Evolutionary conservation across 2,113 vertebrate species (phyloP), one percentile per base, ranked within the genome.

Genomic region (Tychaedon coryphoeus): DNA sequence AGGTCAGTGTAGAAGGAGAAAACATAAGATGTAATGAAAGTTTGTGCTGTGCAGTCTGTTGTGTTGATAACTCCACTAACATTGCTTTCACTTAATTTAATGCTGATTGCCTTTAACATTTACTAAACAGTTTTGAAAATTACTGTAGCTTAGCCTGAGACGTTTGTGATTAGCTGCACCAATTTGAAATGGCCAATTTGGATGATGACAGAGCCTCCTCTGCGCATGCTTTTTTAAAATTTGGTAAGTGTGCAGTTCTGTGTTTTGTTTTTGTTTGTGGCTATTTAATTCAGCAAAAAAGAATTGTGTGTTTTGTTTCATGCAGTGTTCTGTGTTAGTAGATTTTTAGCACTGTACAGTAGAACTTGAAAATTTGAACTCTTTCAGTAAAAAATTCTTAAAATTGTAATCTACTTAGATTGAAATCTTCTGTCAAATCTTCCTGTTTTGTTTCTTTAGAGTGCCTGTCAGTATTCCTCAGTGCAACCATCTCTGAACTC

Each of bases 131-230:
- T 97, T 98, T 97, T 98, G 97, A 98, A 98, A 98, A 98, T 98
- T 98, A 97, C 98, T 98, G 96, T 99, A 99, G 98, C 98, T 98
- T 99, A 98, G 98, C 98, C 98, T 98, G 98, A 97, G 98, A 98
- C 95, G 95, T 97, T 98, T 97, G 97, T 97, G 98, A 97, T 99
- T 99, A 98, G 98, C 98, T 97, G 97, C 98, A 97, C 94, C 98
- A 97, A 92, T 98, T 98, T 98, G 99, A 98, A 98, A 99, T 99
- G 99, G 98, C 99, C 96, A 94, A 5, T 97, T 97, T 97, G 94
- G 95, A 98, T 94, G 97, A 97, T 96, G 97, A 98, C 76, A 95
- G 87, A 90, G 51, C 96, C 96, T 92, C 94, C 89, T 81, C 98
- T 89, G 97, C 81, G 61, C 97, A 51, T 90, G 98, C 98, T 97